Evolutionary conservation across 2,113 vertebrate genomes (phyloP), one percentile per base, ranked within the genome.

Genomic region (Ammodytes marinus): DNA sequence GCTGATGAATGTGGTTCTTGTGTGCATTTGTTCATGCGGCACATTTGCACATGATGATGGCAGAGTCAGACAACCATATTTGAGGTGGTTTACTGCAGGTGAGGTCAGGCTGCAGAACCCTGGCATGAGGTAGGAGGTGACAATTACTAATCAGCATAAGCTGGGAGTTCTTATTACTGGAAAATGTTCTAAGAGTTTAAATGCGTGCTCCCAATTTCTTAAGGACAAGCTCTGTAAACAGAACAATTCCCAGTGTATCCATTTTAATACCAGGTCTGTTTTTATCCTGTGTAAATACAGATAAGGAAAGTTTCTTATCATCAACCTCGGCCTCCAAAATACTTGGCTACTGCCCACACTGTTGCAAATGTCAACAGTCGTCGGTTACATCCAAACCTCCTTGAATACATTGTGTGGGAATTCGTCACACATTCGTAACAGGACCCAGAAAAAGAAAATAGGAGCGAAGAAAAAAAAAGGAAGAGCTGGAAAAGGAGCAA

Each of bases 401-500:
- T 66, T 9, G 13, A 74, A 70, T 53, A 58, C 42, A 59, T 72
- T 55, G 37, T 57, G 61, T 66, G 53, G 55, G 66, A 80, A 74
- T 45, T 69, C 27, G 45, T 55, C 69, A 57, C 52, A 47, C 37
- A 46, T 66, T 69, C 3, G 61, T 6, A 82, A 79, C 17, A 1
- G 57, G 19, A 67, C 5, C 9, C 15, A 47, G 63, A 6, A 15
- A 61, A 74, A 65, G 53, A 46, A 46, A 55, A 40, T n/a, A n/a
- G n/a, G n/a, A n/a, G n/a, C n/a, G n/a, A 58, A 10, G 57, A 50
- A 46, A 3, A 57, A 77, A 73, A 55, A 17, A 47, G 46, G 64
- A 15, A 49, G 53, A 3, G 73, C n/a, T n/a, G 15, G 40, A 87
- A 84, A 86, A 86, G 90, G 90, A 83, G 46, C 15, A 69, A 90